Base-by-base conservation (phyloP, 2,797 vertebrate genomes). In the Scolopax bukidnonensis region DNA sequence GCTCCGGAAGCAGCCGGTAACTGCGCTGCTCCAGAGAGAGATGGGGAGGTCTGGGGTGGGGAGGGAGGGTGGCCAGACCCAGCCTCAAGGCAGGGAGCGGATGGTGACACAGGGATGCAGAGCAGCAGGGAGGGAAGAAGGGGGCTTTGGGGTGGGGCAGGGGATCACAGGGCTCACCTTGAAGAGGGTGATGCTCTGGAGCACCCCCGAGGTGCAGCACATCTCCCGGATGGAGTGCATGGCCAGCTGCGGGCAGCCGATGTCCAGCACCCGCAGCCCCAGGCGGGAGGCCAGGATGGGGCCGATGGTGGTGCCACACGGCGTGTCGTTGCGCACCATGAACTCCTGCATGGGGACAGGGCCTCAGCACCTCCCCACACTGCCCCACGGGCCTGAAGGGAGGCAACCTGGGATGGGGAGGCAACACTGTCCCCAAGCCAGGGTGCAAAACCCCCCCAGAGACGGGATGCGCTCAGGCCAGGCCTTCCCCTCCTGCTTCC, bases 191-290 rank as follows among this genome's bases (percentile, higher is more conserved):
- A 98, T 98, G 97, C 98, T 98, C 98, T 99, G 99, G 70, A 99
- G 98, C 33, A 99, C 98, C 1, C 99, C 98, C 0, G 99, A 98
- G 79, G 99, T 99, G 95, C 99, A 99, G 98, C 99, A 99, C 98
- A 99, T 99, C 98, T 99, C 99, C 40, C 99, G 98, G 97, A 99
- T 99, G 79, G 99, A 99, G 97, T 99, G 99, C 99, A 99, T 99
- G 95, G 99, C 98, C 79, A 99, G 98, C 91, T 99, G 99, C 0
- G 99, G 99, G 13, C 98, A 98, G 10, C 99, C 99, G 1, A 99
- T 97, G 91, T 99, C 99, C 96, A 99, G 95, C n/a, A 99, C 99
- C 0, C 98, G 98, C 87, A 99, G 94, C 41, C 99, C 99, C 51
- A 99, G 98, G 38, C 98, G 98, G 60, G 99, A 98, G 5, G 99